Conservation (phyloP, 1,140 invertebrate species). For the Camponotus vicinus region DNA sequence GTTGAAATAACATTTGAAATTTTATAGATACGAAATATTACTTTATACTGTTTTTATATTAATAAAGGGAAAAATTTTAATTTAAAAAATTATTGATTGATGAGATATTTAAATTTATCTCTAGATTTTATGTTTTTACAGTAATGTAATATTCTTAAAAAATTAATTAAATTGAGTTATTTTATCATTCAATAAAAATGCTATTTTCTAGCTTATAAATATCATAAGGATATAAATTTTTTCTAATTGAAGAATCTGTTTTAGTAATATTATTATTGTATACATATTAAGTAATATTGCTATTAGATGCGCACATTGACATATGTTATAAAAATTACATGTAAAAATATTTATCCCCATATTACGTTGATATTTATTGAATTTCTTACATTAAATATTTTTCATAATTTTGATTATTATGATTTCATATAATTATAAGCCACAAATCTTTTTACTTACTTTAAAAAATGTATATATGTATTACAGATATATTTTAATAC, state of each 20-base stretch:
- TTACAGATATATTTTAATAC: too few relatives aligned
- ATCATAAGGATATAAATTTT: neutral
- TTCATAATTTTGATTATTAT: too few relatives aligned
- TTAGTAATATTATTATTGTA: conserved; percentile 5
- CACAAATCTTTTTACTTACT: too few relatives aligned
- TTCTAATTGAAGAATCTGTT: neutral
- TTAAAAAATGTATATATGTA: too few relatives aligned
- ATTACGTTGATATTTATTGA: neutral
- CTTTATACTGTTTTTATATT: neutral
- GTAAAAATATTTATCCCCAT: neutral
- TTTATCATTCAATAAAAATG: neutral
- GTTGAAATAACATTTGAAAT: neutral
- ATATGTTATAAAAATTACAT: too few relatives aligned
- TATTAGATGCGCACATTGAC: too few relatives aligned
- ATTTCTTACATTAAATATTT: neutral
- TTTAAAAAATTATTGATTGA: neutral
- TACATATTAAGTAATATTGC: neutral
- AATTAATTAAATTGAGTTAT: neutral
- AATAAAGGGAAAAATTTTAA: neutral
- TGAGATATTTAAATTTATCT: neutral
- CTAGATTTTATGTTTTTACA: neutral
- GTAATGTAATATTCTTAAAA: neutral
- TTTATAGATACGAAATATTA: neutral
- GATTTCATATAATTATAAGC: too few relatives aligned
- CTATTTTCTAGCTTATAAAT: neutral